These are phyloP conservation scores for Mormoops blainvillei DNA, from an alignment of 2,113 vertebrate species.

Conservation along the genomic window DNA sequence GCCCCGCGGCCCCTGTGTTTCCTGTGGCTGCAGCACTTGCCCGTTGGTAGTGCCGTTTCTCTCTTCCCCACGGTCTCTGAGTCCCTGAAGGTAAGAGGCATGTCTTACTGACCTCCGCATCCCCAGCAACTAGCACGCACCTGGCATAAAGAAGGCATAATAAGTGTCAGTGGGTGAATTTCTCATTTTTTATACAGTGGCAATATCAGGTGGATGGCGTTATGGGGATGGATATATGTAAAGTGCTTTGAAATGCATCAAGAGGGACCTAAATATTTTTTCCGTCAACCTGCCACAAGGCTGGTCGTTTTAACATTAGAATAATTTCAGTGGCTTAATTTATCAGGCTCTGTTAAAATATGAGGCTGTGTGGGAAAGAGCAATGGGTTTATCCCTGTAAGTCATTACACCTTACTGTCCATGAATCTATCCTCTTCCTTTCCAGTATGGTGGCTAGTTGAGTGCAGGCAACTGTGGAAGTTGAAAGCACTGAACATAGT, in stretches of 20 bases:
- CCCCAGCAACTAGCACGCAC: neutral
- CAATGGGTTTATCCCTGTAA: neutral
- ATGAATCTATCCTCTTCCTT: neutral
- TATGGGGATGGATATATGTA: neutral
- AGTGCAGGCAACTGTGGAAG: neutral
- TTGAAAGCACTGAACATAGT: neutral
- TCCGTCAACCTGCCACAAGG: neutral
- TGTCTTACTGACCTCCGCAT: neutral
- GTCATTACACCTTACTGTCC: neutral
- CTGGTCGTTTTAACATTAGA: neutral
- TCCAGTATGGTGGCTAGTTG: neutral
- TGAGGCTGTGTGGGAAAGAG: neutral
- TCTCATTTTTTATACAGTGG: neutral
- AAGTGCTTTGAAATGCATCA: neutral
- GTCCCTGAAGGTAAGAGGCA: neutral
- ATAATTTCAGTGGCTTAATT: neutral
- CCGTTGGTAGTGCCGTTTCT: neutral
- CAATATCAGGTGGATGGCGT: neutral
- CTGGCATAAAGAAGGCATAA: neutral
- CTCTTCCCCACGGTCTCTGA: neutral
- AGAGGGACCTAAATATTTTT: neutral
- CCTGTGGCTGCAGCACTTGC: accelerated
- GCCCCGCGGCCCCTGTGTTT: neutral
- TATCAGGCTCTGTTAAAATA: neutral
- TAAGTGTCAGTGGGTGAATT: neutral